Evolutionary conservation across 2,113 vertebrate species (phyloP), one percentile per base, ranked within the genome.

Genomic region (Notiomystis cincta): DNA sequence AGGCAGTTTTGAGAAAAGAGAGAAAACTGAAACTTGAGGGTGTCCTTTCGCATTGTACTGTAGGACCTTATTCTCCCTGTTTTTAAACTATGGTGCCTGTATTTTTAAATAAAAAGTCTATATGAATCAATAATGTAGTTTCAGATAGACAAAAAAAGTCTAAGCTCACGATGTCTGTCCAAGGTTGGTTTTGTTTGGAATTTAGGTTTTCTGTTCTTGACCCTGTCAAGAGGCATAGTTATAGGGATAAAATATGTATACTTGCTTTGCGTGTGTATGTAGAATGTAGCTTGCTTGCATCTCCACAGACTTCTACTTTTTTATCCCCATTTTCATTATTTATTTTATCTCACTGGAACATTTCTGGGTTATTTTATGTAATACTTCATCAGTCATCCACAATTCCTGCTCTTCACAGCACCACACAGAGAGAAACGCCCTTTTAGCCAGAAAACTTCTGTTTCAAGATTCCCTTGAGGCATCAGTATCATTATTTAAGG

Each of bases 261-360:
- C 3, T 1, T 33, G 15, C 4, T 79, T 62, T 27, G 3, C 22
- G n/a, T 2, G 0, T 15, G 1, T 38, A 21, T 13, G 7, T 62
- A n/a, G 6, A 18, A 9, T 31, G 27, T 17, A 15, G 11, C 21
- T 64, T 56, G 13, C 21, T 56, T 86, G 22, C 7, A 8, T 73
- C 11, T n/a, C 25, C 37, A 48, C 9, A 71, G 37, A 45, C 1
- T 44, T 23, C 8, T 20, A 47, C 1, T 50, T 61, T 38, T 31
- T 1, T 0, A 0, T 3, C 2, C 2, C 5, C 2, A 11, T 50
- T 76, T 79, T 76, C 8, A n/a, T 37, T 7, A 35, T 53, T 69
- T 82, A 25, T 67, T 85, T 66, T 72, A 40, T 80, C 11, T 77
- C 13, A 47, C 27, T 0, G 0, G 38, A 54, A 85, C 5, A 47